These are phyloP conservation scores for Noctua pronuba DNA, from an alignment of 2,888 invertebrate species.

Conservation along the genomic window DNA sequence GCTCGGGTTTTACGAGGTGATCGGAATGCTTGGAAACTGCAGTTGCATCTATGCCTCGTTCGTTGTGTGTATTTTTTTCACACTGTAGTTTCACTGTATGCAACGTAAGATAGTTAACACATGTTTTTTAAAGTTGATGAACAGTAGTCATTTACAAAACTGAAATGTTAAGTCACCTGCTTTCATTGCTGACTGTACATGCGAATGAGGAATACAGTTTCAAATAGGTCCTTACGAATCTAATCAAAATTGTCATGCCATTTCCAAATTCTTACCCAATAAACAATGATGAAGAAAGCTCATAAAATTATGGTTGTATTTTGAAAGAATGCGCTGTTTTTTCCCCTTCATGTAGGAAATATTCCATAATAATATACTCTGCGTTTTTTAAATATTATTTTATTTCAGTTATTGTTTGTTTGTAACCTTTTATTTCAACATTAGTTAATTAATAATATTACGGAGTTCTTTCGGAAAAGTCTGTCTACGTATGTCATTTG, in stretches of 20 bases:
- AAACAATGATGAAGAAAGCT: neutral
- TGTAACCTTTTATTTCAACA: neutral
- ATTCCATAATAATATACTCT: neutral
- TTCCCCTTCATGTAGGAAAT: neutral
- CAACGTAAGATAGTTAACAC: too few species aligned
- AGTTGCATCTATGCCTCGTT: neutral
- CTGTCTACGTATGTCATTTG: neutral
- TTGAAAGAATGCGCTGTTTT: neutral
- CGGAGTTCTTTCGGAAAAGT: neutral
- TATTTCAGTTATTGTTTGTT: neutral
- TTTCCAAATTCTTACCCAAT: neutral
- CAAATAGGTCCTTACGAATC: too few species aligned
- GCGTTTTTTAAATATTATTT: neutral
- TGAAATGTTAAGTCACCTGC: neutral
- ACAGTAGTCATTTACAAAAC: neutral
- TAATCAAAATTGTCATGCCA: neutral
- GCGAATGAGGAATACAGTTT: neutral
- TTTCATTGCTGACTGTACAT: neutral
- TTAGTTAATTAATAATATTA: neutral
- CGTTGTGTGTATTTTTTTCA: neutral
- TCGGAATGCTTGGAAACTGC: constrained; percentile 14
- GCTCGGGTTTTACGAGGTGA: constrained; percentile 16
- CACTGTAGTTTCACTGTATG: neutral
- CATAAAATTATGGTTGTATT: neutral
- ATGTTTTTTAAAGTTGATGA: neutral